Evolutionary conservation across 1,140 invertebrate genomes (phyloP), one percentile per base, ranked within the genome.

Genomic region (Drosophila athabasca): DNA sequence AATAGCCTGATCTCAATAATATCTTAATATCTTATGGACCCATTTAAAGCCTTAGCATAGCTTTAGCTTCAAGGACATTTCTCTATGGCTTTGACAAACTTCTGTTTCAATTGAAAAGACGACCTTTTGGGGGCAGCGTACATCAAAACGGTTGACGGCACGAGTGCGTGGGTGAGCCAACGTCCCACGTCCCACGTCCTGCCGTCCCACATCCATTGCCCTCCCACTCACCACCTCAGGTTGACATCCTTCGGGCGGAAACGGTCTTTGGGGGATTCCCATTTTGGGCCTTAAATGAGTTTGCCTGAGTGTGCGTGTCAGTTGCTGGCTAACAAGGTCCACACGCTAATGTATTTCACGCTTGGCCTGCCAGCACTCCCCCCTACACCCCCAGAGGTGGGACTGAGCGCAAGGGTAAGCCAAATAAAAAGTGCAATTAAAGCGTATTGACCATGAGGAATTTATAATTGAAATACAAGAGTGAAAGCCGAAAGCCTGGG

Each of bases 341-440:
- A 39, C 45, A 73, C 70, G 69, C 69, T 74, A 74, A 66, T 74
- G 71, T 74, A 74, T 74, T 82, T 81, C 55, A 62, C 78, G 57
- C 57, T 71, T 57, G 44, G 54, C 45, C 58, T 51, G 50, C 44
- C 45, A 61, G 55, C 65, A 71, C 69, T 19, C 1, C 17, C 17
- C 17, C 17, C 17, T 19, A 70, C 64, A 51, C 43, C 53, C 41
- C 13, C 17, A 19, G 17, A 19, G 17, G 17, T 19, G 17, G 70
- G n/a, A n/a, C n/a, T n/a, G n/a, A n/a, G n/a, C n/a, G n/a, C n/a
- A n/a, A n/a, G n/a, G 8, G 0, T 39, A 13, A 39, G 44, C 60
- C 82, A 78, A 87, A 84, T 81, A 82, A 85, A 82, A 80, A 79
- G 62, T 72, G 83, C 83, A 88, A 88, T 88, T 88, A 88, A 88